Evolutionary conservation across 2,113 vertebrate species (phyloP).

Genomic region (Tor tambroides): DNA sequence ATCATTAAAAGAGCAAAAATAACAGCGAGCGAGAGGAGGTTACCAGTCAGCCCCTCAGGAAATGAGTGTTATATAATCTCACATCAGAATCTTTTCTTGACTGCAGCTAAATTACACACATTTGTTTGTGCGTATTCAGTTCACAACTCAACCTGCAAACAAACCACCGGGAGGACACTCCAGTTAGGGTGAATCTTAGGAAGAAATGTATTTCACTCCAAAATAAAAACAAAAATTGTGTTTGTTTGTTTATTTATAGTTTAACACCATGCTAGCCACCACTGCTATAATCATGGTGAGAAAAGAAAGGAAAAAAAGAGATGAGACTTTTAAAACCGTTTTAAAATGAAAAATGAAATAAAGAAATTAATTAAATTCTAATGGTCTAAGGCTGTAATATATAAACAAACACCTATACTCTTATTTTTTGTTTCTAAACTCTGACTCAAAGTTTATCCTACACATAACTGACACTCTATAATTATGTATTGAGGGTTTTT

Average conservation of each 20-base stretch:
- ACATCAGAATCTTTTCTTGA: slow-evolving; percentile 32
- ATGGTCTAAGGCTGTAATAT: neutral
- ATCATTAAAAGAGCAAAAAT: slow-evolving; percentile 27
- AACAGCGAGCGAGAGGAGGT: neutral
- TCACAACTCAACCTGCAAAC: neutral
- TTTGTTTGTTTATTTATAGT: too few relatives aligned
- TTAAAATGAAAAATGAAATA: too few relatives aligned
- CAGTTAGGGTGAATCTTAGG: neutral
- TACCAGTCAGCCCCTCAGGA: slow-evolving; percentile 38
- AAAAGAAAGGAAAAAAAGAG: too few relatives aligned
- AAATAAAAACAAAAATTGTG: neutral
- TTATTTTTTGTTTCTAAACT: too few relatives aligned
- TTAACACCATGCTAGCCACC: too few relatives aligned
- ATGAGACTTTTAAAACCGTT: too few relatives aligned
- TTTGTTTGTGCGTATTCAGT: neutral
- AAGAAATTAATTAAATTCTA: neutral
- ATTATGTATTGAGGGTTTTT: too few relatives aligned
- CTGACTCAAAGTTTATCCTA: too few relatives aligned
- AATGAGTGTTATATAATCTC: slow-evolving; percentile 50
- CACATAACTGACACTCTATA: too few relatives aligned
- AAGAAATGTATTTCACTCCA: neutral
- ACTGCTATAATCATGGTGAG: too few relatives aligned
- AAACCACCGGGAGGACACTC: neutral
- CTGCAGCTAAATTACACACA: slow-evolving; percentile 31
- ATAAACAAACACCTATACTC: neutral